Conservation (phyloP, 2,888 invertebrate species). For the Orthosia incerta region DNA sequence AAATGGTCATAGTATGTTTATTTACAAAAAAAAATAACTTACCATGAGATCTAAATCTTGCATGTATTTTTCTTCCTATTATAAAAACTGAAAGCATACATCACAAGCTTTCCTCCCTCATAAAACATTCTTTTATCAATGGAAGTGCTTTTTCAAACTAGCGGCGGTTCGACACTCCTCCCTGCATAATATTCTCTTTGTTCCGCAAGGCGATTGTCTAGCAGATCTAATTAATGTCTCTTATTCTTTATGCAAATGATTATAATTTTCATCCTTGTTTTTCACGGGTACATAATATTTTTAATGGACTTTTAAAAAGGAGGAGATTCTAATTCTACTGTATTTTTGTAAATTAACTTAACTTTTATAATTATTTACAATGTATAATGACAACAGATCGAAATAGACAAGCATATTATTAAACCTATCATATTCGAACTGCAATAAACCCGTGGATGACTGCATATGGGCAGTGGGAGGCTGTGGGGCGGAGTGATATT, state of each 20-base stretch:
- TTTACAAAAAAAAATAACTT: too few relatives aligned
- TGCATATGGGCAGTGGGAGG: too few relatives aligned
- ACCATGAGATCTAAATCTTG: too few relatives aligned
- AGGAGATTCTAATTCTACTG: background rate
- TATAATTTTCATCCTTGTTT: background rate
- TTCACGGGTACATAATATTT: background rate
- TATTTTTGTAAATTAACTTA: too few relatives aligned
- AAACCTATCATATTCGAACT: too few relatives aligned
- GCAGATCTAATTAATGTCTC: constrained; percentile 37
- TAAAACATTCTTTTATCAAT: constrained; percentile 10
- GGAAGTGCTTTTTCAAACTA: constrained; percentile 13
- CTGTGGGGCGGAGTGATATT: too few relatives aligned
- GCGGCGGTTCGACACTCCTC: constrained; percentile 8
- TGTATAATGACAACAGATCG: too few relatives aligned
- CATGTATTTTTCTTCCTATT: too few relatives aligned
- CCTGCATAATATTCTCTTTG: constrained; percentile 37
- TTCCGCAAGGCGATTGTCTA: constrained; percentile 29
- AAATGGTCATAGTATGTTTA: too few relatives aligned
- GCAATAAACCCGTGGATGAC: too few relatives aligned
- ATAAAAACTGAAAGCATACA: background rate
- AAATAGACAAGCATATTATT: too few relatives aligned
- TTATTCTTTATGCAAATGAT: constrained; percentile 29
- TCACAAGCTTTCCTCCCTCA: background rate
- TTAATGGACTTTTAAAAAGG: background rate
- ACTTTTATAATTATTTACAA: too few relatives aligned